These are phyloP conservation scores for Charina bottae DNA, from an alignment of 2,113 vertebrate genomes.

Conservation along the genomic window DNA sequence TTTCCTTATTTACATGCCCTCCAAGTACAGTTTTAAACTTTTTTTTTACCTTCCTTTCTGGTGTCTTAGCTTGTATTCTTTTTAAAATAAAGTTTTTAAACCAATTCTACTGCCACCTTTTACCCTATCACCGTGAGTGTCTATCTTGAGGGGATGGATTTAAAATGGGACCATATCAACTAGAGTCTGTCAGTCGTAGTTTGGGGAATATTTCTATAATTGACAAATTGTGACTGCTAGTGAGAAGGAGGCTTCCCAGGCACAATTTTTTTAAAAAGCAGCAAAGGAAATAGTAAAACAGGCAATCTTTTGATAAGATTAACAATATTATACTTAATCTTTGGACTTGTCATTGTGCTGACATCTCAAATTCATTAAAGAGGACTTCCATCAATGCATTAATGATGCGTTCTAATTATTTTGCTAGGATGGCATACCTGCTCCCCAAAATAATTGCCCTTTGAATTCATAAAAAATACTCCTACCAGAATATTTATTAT, in stretches of 20 bases:
- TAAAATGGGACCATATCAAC: constrained; percentile 28
- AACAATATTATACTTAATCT: constrained; percentile 14
- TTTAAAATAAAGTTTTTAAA: constrained; percentile 38
- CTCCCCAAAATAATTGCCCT: neutral
- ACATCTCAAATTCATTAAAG: constrained; percentile 13
- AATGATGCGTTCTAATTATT: constrained; percentile 1
- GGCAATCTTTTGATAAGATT: constrained; percentile 55
- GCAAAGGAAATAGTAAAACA: constrained; percentile 61
- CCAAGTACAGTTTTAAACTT: constrained; percentile 33
- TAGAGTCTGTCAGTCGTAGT: constrained; percentile 27
- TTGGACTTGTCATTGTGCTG: constrained; percentile 7
- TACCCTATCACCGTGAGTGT: constrained; percentile 16
- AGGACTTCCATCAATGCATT: neutral
- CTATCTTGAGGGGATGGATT: constrained; percentile 40
- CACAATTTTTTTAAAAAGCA: constrained; percentile 16
- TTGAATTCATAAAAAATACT: constrained; percentile 10
- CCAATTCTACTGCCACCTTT: constrained; percentile 35
- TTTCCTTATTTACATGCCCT: constrained; percentile 38
- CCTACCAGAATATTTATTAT: neutral
- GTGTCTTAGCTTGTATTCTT: constrained; percentile 38
- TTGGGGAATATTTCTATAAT: constrained; percentile 33
- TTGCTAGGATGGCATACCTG: neutral
- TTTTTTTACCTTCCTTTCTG: constrained; percentile 29
- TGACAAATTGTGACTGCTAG: constrained; percentile 10
- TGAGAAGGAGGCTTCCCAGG: neutral